Conservation (phyloP, 2,888 invertebrate species). For the Ochropleura plecta region DNA sequence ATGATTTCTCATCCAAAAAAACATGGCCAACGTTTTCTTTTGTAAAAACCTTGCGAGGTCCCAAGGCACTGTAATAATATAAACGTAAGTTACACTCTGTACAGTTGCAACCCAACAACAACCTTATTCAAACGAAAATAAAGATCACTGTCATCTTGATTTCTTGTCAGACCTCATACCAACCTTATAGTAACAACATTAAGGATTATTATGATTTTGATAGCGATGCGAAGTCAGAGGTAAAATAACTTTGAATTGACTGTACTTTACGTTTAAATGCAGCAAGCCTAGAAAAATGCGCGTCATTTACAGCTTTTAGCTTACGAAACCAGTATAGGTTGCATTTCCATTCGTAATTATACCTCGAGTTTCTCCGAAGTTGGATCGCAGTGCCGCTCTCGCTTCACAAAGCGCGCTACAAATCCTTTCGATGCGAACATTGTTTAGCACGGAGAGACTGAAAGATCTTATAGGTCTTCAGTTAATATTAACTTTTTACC, state of each 20-base stretch:
- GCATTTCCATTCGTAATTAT: not conserved
- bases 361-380: not conserved
- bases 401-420: too few species aligned
- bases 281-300: not conserved
- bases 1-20: too few species aligned
- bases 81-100: not conserved
- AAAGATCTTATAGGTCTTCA: too few species aligned
- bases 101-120: not conserved
- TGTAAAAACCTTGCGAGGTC: too few species aligned
- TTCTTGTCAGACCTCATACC: not conserved
- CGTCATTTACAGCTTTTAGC: not conserved
- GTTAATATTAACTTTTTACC: too few species aligned
- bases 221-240: too few species aligned
- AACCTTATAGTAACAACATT: rapidly evolving
- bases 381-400: too few species aligned
- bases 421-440: too few species aligned
- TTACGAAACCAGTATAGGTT: not conserved
- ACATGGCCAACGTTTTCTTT: too few species aligned
- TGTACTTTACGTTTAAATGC: not conserved
- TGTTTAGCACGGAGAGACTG: too few species aligned
- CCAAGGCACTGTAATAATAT: not conserved
- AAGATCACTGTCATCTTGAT: not conserved
- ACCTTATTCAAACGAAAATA: not conserved
- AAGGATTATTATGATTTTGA: not conserved
- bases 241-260: too few species aligned